Percentiles rank a stretch among this genome's conserved stretches.
Evolutionary conservation across 1,140 invertebrate genomes (phyloP).

Genomic region (Anastrepha obliqua): DNA sequence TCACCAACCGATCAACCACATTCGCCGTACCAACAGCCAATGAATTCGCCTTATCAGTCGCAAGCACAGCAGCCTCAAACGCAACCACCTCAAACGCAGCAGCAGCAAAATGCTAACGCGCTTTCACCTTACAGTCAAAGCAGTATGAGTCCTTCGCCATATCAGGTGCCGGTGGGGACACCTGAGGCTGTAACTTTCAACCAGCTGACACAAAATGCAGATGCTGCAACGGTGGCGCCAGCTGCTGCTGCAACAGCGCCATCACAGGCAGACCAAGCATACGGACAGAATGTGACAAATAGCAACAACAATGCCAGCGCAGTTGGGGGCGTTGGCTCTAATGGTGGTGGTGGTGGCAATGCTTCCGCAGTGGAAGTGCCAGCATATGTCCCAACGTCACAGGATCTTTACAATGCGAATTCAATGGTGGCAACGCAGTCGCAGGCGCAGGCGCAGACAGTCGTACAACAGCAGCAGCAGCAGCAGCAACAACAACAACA

Average conservation of each 20-base stretch:
- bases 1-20: conserved; percentile 70
- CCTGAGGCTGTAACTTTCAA: conserved; percentile 25
- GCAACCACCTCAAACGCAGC: conserved; percentile 61
- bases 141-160: conserved; percentile 50
- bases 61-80: conserved; percentile 51
- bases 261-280: background rate
- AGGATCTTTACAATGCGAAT: background rate
- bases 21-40: conserved; percentile 66
- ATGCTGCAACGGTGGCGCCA: background rate
- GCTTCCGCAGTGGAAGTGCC: background rate
- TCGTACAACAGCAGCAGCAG: background rate
- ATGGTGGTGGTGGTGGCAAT: background rate
- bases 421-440: background rate
- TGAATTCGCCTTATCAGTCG: conserved; percentile 59
- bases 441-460: background rate
- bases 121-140: conserved; percentile 41
- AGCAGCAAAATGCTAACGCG: conserved; percentile 56
- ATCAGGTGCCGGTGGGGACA: conserved; percentile 14
- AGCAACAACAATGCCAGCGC: background rate
- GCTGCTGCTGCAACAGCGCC: background rate
- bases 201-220: conserved; percentile 2
- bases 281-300: background rate
- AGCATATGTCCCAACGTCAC: background rate
- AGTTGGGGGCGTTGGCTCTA: background rate
- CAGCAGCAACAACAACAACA: conserved; percentile 15